These are phyloP conservation scores for Grammomys dolichurus DNA, from an alignment of 2,113 vertebrate species.

Conservation along the genomic window DNA sequence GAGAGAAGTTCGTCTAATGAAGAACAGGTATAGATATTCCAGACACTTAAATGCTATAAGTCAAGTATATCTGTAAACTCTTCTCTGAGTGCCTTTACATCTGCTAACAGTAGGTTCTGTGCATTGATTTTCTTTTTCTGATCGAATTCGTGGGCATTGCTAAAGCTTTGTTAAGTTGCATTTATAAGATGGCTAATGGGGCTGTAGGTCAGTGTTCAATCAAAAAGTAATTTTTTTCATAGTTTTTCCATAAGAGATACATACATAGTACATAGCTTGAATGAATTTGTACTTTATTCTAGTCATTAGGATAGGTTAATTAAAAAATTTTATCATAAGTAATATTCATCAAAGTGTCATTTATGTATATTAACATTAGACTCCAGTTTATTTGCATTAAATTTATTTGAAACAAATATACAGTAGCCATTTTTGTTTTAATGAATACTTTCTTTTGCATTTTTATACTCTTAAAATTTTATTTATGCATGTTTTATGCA, in stretches of 20 bases:
- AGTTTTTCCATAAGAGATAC: not conserved
- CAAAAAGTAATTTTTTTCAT: slow-evolving; percentile 33
- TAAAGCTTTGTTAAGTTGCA: slow-evolving; percentile 33
- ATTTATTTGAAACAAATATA: slow-evolving; percentile 46
- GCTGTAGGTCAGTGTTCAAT: slow-evolving; percentile 1
- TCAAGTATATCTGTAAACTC: not conserved
- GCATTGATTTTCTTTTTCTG: not conserved
- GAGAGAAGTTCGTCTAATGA: slow-evolving; percentile 98
- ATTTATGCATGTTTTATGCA: not conserved
- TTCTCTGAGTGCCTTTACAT: not conserved
- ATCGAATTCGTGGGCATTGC: slow-evolving; percentile 23
- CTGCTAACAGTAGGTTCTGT: slow-evolving; percentile 14
- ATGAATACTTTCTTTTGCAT: not conserved
- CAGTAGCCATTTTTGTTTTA: slow-evolving; percentile 38
- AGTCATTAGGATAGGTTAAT: slow-evolving; percentile 20
- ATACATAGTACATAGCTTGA: not conserved
- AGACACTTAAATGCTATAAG: not conserved
- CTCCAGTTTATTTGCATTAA: slow-evolving; percentile 43
- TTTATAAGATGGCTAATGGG: not conserved
- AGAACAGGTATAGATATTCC: slow-evolving; percentile 92
- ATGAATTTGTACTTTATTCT: slow-evolving; percentile 27
- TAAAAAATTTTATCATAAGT: slow-evolving; percentile 40
- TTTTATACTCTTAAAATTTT: not conserved
- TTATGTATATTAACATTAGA: slow-evolving; percentile 20
- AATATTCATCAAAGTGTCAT: slow-evolving; percentile 29